Conservation (phyloP, 2,113 vertebrate species). For the Misgurnus anguillicaudatus region DNA sequence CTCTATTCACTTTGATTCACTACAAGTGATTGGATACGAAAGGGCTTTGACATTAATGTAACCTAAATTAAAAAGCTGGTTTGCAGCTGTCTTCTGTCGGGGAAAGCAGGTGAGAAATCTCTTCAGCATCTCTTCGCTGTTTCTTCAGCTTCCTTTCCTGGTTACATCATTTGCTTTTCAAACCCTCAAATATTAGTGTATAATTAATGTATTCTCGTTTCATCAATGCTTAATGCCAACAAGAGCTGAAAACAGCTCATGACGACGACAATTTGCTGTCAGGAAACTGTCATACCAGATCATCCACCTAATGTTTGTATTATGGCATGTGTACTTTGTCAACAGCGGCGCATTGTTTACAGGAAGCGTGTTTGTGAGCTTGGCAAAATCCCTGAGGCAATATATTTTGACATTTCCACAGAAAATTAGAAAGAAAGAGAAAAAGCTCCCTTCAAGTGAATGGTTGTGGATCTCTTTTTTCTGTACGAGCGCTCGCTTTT, state of each 20-base stretch:
- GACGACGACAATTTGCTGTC: slow-evolving; percentile 13
- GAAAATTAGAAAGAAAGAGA: neutral
- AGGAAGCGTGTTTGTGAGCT: slow-evolving; percentile 6
- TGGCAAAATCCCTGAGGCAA: slow-evolving; percentile 26
- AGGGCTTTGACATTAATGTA: slow-evolving; percentile 55
- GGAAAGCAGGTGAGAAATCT: slow-evolving; percentile 37
- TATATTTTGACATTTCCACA: slow-evolving; percentile 42
- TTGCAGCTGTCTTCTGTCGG: slow-evolving; percentile 46
- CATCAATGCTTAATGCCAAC: slow-evolving; percentile 14
- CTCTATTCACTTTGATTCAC: slow-evolving; percentile 59
- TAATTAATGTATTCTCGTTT: slow-evolving; percentile 3
- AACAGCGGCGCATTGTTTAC: slow-evolving; percentile 14
- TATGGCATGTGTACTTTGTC: slow-evolving; percentile 9
- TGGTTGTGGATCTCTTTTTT: slow-evolving; percentile 14
- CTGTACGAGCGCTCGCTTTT: slow-evolving; percentile 7
- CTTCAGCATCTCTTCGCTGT: neutral
- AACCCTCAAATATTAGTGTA: neutral
- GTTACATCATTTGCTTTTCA: slow-evolving; percentile 7
- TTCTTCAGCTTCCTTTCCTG: neutral
- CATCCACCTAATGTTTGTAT: neutral
- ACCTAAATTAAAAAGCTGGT: slow-evolving; percentile 60
- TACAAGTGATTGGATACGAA: slow-evolving; percentile 52
- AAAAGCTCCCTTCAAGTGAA: slow-evolving; percentile 1
- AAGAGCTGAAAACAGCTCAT: slow-evolving; percentile 30
- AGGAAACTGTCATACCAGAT: slow-evolving; percentile 14